These are phyloP conservation scores for Lutjanus erythropterus DNA, from an alignment of 2,113 vertebrate genomes.

Conservation along the genomic window DNA sequence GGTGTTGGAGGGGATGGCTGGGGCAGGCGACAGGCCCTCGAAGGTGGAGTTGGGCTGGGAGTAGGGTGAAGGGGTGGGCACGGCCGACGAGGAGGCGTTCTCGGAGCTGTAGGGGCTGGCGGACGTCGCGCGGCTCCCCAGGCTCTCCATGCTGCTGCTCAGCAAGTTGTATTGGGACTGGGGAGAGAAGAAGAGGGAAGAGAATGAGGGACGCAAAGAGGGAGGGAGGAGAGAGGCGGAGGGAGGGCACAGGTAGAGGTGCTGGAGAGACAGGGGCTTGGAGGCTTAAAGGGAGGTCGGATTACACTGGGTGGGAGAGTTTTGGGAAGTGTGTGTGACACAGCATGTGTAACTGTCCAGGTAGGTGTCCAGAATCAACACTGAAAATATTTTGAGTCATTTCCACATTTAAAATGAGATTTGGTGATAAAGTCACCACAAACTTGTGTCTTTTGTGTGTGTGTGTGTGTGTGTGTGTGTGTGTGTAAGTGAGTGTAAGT, in stretches of 20 bases:
- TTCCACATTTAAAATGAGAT: slow-evolving; percentile 4
- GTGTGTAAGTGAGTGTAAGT: slow-evolving; percentile 10
- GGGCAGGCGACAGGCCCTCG: slow-evolving; percentile 96
- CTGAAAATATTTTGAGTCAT: slow-evolving; percentile 1
- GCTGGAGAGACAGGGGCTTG: slow-evolving; percentile 72
- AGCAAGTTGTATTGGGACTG: slow-evolving; percentile 99
- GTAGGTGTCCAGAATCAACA: not conserved
- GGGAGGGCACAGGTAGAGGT: slow-evolving; percentile 88
- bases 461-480: slow-evolving; percentile 16
- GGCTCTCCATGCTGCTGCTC: slow-evolving; percentile 98
- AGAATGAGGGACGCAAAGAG: slow-evolving; percentile 76
- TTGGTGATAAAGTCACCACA: not conserved
- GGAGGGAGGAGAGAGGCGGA: slow-evolving; percentile 82
- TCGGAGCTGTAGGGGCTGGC: slow-evolving; percentile 97
- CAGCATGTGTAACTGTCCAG: slow-evolving; percentile 3
- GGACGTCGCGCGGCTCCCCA: slow-evolving; percentile 92
- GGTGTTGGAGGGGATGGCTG: slow-evolving; percentile 97
- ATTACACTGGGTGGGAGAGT: slow-evolving; percentile 83
- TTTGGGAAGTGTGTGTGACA: slow-evolving; percentile 16
- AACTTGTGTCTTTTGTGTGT: not conserved
- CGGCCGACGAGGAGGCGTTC: slow-evolving; percentile 90
- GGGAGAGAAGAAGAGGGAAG: slow-evolving; percentile 80
- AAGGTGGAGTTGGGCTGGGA: slow-evolving; percentile 99
- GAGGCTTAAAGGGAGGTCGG: slow-evolving; percentile 84
- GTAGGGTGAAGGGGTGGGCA: slow-evolving; percentile 96